Base-by-base conservation (phyloP, 2,888 invertebrate genomes). In the Esperia sulphurella region DNA sequence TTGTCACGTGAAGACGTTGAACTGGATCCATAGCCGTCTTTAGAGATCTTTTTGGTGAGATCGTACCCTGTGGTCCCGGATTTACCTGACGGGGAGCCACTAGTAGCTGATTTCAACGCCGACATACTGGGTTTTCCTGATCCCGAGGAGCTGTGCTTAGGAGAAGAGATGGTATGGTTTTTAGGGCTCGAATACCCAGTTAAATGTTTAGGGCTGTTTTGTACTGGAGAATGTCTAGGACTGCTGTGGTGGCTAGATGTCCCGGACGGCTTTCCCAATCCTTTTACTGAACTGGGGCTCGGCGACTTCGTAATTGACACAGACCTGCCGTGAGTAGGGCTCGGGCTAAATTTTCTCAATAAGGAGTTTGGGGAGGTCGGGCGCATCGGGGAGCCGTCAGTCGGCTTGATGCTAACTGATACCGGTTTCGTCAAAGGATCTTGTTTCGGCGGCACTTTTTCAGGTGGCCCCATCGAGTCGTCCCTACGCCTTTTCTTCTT, bases 41-140 rank as follows among this genome's bases (percentile, higher is more conserved):
- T 90, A 8, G 87, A 83, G 50, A 91, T 83, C 64, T 92, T 92
- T 78, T 91, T 92, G 43, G 89, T 78, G 6, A 90, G 75, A 51
- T 91, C 90, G 57, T 91, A 91, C 14, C 91, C 90, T 29, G 90
- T 90, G 4, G 86, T 83, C 0, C 83, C 80, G 9, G 91, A 91
- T 71, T 93, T 93, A 29, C 91, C 91, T n/a, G 92, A 93, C 1
- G 94, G 94, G 1, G 94, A 94, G 7, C 89, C 86, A 66, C 93
- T 92, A 0, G 93, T 91, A 0, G 96, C 95, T 35, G 94, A 96
- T 72, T 96, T 96, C 14, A 96, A 79, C 0, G 96, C 93, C 0
- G 96, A 95, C 95, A 97, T 96, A 67, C 96, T 96, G 0, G 96
- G 96, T 70, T 97, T 97, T 0, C 96, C 96, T 0, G 95, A 94